These are phyloP conservation scores for Sebastes matsubarae DNA, from an alignment of 2,797 vertebrate species.

Conservation along the genomic window DNA sequence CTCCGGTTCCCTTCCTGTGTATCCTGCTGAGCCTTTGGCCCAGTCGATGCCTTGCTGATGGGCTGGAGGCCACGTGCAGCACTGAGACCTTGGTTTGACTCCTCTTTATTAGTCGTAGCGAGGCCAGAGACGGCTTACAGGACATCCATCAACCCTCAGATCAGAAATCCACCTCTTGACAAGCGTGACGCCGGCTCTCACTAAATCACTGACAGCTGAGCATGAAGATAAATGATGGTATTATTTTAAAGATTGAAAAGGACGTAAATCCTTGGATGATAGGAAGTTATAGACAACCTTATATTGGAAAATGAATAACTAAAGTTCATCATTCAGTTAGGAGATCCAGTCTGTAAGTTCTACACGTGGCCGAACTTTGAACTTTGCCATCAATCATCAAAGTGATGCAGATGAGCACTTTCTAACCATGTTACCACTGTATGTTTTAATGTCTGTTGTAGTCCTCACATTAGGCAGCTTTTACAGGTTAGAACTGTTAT, in stretches of 20 bases:
- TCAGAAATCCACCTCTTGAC: slow-evolving; percentile 12
- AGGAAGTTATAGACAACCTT: not conserved
- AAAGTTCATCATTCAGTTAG: not conserved
- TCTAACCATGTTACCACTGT: not conserved
- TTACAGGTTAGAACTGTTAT: not conserved
- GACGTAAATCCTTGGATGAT: not conserved
- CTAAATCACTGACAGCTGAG: not conserved
- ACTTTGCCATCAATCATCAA: not conserved
- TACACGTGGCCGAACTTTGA: not conserved
- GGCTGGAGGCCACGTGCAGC: slow-evolving; percentile 36
- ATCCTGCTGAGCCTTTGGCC: not conserved
- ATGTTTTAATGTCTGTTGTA: not conserved
- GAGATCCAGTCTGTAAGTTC: not conserved
- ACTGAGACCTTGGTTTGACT: slow-evolving; percentile 35
- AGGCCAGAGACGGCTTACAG: slow-evolving; percentile 26
- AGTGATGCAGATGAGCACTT: not conserved
- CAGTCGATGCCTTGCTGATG: not conserved
- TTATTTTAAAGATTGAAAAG: not conserved
- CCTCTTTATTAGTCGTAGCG: slow-evolving; percentile 8
- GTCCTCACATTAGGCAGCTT: not conserved
- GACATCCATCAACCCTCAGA: slow-evolving; percentile 13
- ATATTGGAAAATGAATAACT: not conserved
- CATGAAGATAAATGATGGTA: not conserved
- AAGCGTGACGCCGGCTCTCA: not conserved
- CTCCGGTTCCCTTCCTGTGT: not conserved